Evolutionary conservation across 2,888 invertebrate genomes (phyloP), one percentile per base, ranked within the genome.

Genomic region (Eupeodes luniger): DNA sequence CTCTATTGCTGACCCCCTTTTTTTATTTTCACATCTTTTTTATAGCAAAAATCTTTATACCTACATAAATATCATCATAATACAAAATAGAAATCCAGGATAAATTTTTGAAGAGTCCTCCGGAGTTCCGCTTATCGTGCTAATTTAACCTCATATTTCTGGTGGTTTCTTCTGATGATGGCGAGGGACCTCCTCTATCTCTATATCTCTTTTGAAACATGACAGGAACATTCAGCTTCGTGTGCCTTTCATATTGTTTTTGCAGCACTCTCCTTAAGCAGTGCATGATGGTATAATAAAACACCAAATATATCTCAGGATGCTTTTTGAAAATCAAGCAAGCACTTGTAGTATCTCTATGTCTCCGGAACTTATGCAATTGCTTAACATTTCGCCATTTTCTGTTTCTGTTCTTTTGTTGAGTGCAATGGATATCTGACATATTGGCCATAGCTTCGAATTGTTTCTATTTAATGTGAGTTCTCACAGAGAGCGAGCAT

Each of bases 351-450:
- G 40, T 74, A 75, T 87, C 49, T 67, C 40, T 81, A 0, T 5
- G 59, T 14, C 59, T 19, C 47, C 66, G 66, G 77, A 87, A 84
- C 80, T 84, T 80, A 80, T 84, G 72, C 84, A 66, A 84, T 67
- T 84, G 87, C 80, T 88, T 81, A 88, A 81, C 67, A 88, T 81
- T 74, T 67, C 66, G 72, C 81, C 72, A 69, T 74, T 84, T 77
- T 78, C 55, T 27, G 27, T 40, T 40, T 40, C 6, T 70, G 70
- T 27, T 27, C 49, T 53, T 61, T 69, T 55, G 81, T 76, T 53
- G 81, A 88, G 67, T 84, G 84, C 80, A 84, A 87, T 77, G 66
- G 84, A 88, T 88, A 84, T 81, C 81, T 88, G 81, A 84, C 84
- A 84, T 88, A 88, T 88, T 88, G 84, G 81, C 77, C 57, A 40